Evolutionary conservation across 2,113 vertebrate species (phyloP).

Genomic region (Trematocara variabile): DNA sequence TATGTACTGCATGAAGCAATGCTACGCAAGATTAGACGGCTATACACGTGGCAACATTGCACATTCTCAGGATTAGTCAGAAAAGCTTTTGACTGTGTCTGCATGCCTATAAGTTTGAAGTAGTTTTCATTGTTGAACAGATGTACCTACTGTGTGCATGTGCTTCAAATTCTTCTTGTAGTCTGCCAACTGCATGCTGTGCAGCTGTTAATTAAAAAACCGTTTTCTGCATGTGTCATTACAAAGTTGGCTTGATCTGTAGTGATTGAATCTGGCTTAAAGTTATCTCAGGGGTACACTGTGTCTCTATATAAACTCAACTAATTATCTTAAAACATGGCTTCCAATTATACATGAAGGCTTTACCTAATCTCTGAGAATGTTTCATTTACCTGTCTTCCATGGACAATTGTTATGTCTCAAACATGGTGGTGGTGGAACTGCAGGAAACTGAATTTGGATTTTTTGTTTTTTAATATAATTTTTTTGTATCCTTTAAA

Average conservation of each 20-base stretch:
- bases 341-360: neutral
- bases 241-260: neutral
- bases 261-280: slow-evolving; percentile 31
- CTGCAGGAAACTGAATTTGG: neutral
- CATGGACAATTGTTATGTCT: neutral
- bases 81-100: neutral
- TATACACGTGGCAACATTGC: neutral
- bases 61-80: neutral
- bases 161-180: neutral
- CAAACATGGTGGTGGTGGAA: neutral
- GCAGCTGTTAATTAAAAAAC: neutral
- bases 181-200: neutral
- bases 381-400: neutral
- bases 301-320: slow-evolving; percentile 2
- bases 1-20: neutral
- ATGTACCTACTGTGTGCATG: neutral
- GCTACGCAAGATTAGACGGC: neutral
- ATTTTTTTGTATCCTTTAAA: neutral
- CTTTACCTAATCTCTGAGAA: neutral
- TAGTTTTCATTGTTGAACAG: neutral
- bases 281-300: slow-evolving; percentile 3
- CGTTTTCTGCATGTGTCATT: neutral
- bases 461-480: neutral
- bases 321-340: slow-evolving; percentile 24
- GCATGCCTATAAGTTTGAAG: neutral